Conservation (phyloP, 2,797 vertebrate species). For the Allobates femoralis region DNA sequence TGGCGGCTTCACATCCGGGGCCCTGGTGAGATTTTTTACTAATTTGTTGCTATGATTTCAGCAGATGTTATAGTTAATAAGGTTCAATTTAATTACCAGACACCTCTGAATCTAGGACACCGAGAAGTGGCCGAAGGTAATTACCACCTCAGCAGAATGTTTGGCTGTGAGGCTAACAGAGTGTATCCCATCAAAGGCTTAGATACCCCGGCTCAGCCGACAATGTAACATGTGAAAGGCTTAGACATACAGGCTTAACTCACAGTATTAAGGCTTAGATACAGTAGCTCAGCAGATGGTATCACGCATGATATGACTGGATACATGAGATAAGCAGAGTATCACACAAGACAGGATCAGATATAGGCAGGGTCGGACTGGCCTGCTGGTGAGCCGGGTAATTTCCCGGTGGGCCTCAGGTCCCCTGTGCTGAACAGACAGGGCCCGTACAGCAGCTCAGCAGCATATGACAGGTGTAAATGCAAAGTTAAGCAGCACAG, state of each 20-base stretch:
- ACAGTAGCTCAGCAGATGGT: no score
- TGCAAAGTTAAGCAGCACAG: no score
- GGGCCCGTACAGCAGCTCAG: no score
- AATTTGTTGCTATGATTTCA: neutral
- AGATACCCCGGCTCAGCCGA: neutral
- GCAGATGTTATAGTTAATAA: slow-evolving; percentile 25
- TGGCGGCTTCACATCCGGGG: neutral
- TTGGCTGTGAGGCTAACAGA: neutral
- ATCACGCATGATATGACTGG: neutral
- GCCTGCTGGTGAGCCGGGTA: no score
- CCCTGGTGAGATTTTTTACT: neutral
- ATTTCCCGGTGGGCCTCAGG: no score
- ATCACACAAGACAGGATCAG: no score
- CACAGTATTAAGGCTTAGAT: neutral
- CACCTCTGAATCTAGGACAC: neutral
- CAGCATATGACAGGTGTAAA: no score
- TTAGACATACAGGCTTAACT: neutral
- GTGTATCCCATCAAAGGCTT: neutral
- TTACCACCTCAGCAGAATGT: neutral
- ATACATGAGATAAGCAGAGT: no score
- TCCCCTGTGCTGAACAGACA: no score
- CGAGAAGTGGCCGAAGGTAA: neutral
- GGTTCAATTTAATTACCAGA: neutral
- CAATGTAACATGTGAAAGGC: neutral
- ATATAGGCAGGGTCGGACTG: no score